A percentile compares a stretch with the other conserved stretches of the same genome.
Evolutionary conservation across 2,113 vertebrate genomes (phyloP).

Genomic region (Aramus guarauna): DNA sequence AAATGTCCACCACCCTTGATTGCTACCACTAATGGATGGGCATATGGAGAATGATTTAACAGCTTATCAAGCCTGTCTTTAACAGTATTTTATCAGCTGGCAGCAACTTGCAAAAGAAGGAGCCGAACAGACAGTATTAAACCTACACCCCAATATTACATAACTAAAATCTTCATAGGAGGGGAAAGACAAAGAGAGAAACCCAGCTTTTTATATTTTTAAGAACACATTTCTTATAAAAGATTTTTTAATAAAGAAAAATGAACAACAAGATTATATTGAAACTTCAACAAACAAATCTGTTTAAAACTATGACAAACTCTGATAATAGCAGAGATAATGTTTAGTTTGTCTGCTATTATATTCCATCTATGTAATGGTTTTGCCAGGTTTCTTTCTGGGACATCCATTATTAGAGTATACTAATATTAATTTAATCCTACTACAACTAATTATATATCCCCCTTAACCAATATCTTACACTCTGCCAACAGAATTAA

Average conservation of each 20-base stretch:
- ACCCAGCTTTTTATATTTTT: not conserved
- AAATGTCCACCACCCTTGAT: not conserved
- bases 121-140: not conserved
- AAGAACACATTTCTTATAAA: not conserved
- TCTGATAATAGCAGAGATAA: not conserved
- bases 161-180: not conserved
- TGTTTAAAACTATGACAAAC: not conserved
- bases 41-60: not conserved
- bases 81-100: not conserved
- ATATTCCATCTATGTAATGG: conserved; percentile 29
- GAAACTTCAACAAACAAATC: not conserved
- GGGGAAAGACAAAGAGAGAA: not conserved
- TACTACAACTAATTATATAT: conserved; percentile 52
- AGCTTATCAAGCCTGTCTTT: not conserved
- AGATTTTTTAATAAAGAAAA: not conserved
- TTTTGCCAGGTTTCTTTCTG: conserved; percentile 45
- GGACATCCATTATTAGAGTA: conserved; percentile 9
- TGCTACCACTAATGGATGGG: not conserved
- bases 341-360: not conserved
- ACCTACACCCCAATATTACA: not conserved
- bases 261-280: not conserved
- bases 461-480: conserved; percentile 8
- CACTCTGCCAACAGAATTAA: conserved; percentile 36
- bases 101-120: not conserved
- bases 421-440: conserved; percentile 55